Conservation (phyloP, 2,797 vertebrate genomes). For the Myoxocephalus aenaeus region DNA sequence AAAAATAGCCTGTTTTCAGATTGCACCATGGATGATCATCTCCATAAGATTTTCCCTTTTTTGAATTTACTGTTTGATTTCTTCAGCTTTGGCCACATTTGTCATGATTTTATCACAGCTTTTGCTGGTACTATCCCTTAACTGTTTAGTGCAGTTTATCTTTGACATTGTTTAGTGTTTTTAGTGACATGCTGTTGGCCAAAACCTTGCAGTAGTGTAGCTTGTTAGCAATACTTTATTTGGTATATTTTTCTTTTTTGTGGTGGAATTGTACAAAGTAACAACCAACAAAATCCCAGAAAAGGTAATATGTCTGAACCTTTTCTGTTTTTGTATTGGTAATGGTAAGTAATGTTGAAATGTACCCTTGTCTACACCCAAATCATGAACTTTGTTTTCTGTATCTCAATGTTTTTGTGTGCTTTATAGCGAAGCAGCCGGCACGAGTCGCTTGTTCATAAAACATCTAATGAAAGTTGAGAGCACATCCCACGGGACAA, state of each 20-base stretch:
- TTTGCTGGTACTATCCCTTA: constrained; percentile 85
- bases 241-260: constrained; percentile 43
- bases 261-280: constrained; percentile 59
- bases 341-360: constrained; percentile 97
- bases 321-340: constrained; percentile 79
- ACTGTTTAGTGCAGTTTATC: constrained; percentile 56
- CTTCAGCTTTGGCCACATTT: constrained; percentile 90
- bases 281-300: constrained; percentile 88
- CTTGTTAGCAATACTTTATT: constrained; percentile 53
- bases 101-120: constrained; percentile 87
- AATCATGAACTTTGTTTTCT: constrained; percentile 99
- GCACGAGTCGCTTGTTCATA: constrained; percentile 99
- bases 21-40: constrained; percentile 81
- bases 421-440: constrained; percentile 99
- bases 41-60: constrained; percentile 65
- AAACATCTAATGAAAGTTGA: constrained; percentile 99
- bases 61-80: constrained; percentile 68
- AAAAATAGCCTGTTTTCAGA: constrained; percentile 81
- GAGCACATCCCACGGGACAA: constrained; percentile 99
- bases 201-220: constrained; percentile 52
- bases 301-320: constrained; percentile 70
- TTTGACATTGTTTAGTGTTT: constrained; percentile 57
- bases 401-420: constrained; percentile 99
- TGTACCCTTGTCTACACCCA: constrained; percentile 96
- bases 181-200: constrained; percentile 49